Evolutionary conservation across 1,140 invertebrate species (phyloP).

Genomic region (Papilio machaon): DNA sequence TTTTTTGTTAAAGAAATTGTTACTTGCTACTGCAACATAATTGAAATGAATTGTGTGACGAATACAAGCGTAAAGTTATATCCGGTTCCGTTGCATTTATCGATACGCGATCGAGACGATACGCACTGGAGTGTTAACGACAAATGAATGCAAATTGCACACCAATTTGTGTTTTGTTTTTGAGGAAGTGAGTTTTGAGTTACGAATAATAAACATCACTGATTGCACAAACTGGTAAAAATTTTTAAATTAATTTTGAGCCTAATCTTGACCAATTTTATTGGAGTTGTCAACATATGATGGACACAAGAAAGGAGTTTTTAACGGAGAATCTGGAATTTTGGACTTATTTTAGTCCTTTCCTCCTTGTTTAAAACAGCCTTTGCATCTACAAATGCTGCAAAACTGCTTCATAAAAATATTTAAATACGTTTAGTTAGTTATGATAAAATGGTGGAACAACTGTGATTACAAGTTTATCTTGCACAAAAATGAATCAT

Average conservation of each 20-base stretch:
- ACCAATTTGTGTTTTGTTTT: slow-evolving; percentile 11
- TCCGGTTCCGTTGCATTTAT: slow-evolving; percentile 17
- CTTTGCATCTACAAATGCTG: neutral
- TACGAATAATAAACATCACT: neutral
- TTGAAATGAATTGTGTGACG: neutral
- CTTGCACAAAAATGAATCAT: slow-evolving; percentile 12
- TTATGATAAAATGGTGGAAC: neutral
- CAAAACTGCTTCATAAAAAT: neutral
- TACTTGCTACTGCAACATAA: neutral
- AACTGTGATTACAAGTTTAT: neutral
- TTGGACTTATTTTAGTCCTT: too few species aligned
- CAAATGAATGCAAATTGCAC: slow-evolving; percentile 27
- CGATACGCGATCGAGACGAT: slow-evolving; percentile 15
- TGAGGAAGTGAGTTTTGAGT: neutral
- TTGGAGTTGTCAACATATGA: too few species aligned
- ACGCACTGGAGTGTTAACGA: slow-evolving; percentile 19
- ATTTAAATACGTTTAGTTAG: neutral
- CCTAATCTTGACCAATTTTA: too few species aligned
- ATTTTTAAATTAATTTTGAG: neutral
- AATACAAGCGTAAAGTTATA: neutral
- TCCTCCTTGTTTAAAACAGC: neutral
- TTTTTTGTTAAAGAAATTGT: neutral
- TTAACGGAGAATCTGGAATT: too few species aligned
- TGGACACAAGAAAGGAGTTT: too few species aligned
- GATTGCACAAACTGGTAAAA: neutral